Evolutionary conservation across 2,797 vertebrate species (phyloP), one percentile per base, ranked within the genome.

Genomic region (Aselliscus stoliczkanus): DNA sequence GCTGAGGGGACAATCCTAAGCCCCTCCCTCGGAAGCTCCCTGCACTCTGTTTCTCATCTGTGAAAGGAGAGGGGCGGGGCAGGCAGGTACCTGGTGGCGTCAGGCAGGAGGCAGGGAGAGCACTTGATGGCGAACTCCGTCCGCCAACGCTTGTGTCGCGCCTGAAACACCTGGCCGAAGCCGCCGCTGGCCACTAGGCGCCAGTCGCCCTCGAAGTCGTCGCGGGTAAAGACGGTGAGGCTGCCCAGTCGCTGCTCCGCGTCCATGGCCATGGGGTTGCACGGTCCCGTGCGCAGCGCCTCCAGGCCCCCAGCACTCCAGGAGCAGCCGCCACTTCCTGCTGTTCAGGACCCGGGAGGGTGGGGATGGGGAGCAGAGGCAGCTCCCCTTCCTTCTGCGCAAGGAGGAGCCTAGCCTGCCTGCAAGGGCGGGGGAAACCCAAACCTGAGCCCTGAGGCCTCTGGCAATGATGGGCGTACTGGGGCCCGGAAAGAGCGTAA

Each of bases 141-240:
- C 93, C 98, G 96, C 99, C 98, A 98, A 64, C 96, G 90, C 97
- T 98, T 99, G 88, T 99, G 98, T 90, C 98, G 99, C 65, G 98
- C 99, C 97, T 98, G 98, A 98, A 99, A 99, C 75, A 99, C 98
- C 1, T 98, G 98, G 58, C 99, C 97, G 15, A 99, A 99, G 97
- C 98, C 99, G 29, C 99, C 98, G 18, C 99, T 99, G 60, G 98
- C 98, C 97, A 99, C 96, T 7, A 97, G 99, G 37, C 96, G 97
- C 99, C 99, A 99, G 87, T 99, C 98, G 0, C 98, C 97, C 95
- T 99, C 99, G 64, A 99, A 99, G 92, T 99, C 99, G 0, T 98
- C 98, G 87, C 96, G 98, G 82, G 82, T 98, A 95, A 99, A 99
- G 96, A 98, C 69, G 14, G 94, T 94, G 14, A 98, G 75, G 93